These are phyloP conservation scores for Ammospiza nelsoni DNA, from an alignment of 2,113 vertebrate species.

Conservation along the genomic window DNA sequence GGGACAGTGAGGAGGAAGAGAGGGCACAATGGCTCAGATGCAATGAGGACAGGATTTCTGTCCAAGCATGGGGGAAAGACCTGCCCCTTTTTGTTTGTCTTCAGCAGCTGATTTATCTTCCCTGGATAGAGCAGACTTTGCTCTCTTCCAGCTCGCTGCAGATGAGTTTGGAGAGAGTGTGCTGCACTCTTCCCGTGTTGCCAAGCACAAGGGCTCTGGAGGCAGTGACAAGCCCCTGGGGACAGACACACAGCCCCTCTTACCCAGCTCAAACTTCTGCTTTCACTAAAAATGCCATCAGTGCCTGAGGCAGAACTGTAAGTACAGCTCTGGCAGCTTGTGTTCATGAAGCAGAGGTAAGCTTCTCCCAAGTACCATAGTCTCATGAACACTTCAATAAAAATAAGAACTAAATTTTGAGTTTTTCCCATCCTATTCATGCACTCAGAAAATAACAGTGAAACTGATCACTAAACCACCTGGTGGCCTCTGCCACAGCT, in stretches of 20 bases:
- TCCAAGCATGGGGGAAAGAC: background rate
- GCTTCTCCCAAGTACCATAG: background rate
- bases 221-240: background rate
- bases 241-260: background rate
- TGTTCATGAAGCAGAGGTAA: background rate
- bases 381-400: background rate
- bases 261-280: background rate
- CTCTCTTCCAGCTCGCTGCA: background rate
- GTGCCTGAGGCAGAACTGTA: background rate
- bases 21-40: background rate
- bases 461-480: background rate
- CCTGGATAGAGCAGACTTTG: background rate
- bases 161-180: background rate
- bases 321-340: background rate
- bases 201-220: background rate
- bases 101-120: constrained; percentile 31
- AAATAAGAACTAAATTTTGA: background rate
- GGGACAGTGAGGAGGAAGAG: background rate
- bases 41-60: background rate
- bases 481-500: background rate
- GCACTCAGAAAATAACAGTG: background rate
- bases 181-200: accelerated
- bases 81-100: constrained; percentile 13
- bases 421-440: background rate
- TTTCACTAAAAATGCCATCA: background rate